A percentile compares a stretch with the other conserved stretches of the same genome.
Evolutionary conservation across 2,113 vertebrate species (phyloP).

Genomic region (Pelodiscus sinensis): DNA sequence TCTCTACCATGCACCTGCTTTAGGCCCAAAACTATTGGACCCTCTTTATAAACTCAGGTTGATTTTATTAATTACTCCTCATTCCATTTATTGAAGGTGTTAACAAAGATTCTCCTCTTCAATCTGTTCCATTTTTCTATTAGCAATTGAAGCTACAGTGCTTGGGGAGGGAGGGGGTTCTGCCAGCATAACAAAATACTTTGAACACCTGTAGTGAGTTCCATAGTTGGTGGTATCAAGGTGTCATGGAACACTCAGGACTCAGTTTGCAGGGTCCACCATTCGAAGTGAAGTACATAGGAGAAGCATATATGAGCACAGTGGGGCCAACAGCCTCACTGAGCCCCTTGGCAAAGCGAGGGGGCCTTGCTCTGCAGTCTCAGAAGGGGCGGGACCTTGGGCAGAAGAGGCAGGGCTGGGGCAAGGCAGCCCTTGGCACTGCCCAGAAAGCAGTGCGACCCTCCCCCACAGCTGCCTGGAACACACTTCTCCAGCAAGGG

Average conservation of each 20-base stretch:
- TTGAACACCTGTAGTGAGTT: background rate
- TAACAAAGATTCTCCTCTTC: background rate
- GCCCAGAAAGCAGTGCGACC: too few species aligned
- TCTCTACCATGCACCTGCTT: rapidly evolving
- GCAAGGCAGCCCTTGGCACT: too few species aligned
- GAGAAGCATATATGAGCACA: rapidly evolving
- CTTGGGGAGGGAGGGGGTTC: background rate
- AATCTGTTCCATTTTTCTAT: background rate
- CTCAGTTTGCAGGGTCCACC: background rate
- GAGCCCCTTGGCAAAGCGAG: too few species aligned
- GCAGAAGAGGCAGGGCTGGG: too few species aligned
- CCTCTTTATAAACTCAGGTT: background rate
- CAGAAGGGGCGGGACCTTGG: too few species aligned
- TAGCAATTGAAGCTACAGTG: background rate
- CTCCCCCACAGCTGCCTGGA: too few species aligned
- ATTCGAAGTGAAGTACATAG: background rate
- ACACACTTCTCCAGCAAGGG: too few species aligned
- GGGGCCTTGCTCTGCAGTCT: too few species aligned
- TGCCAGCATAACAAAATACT: background rate
- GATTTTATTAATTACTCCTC: background rate
- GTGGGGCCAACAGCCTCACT: too few species aligned
- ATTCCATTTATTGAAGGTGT: background rate
- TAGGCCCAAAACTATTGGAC: background rate
- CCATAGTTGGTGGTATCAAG: background rate
- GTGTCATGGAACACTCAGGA: rapidly evolving